phyloP scores from a whole-genome alignment of 2,113 vertebrate genomes.

The Mirounga angustirostris region DNA sequence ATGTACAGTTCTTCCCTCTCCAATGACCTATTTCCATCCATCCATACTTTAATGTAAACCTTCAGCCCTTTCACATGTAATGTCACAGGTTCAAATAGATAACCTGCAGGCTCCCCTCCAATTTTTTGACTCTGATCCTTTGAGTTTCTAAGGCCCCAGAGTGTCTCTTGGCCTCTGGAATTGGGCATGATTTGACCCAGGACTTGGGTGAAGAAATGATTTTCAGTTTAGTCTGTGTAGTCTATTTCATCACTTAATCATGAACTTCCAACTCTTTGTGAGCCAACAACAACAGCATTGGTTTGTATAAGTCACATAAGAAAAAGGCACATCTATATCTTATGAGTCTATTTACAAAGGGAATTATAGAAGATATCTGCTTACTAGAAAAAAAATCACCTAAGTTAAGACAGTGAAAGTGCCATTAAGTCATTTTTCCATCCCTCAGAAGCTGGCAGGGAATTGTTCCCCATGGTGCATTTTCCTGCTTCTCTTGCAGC shows the following conservation, averaged over 20 bases:
- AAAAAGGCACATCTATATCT: conserved; percentile 68
- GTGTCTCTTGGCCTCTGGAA: not conserved
- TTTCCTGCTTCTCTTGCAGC: conserved; percentile 78
- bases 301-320: conserved; percentile 59
- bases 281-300: conserved; percentile 24
- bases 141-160: not conserved
- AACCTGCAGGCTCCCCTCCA: not conserved
- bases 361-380: conserved; percentile 77
- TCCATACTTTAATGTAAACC: not conserved
- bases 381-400: conserved; percentile 71
- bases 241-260: conserved; percentile 19
- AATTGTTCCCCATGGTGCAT: conserved; percentile 79
- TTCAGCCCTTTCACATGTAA: not conserved
- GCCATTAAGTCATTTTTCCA: conserved; percentile 81
- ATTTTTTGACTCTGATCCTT: not conserved
- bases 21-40: not conserved
- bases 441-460: conserved; percentile 70
- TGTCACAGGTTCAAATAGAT: not conserved
- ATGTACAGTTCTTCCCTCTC: not conserved
- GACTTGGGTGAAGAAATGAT: not conserved
- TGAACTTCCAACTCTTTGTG: conserved; percentile 38
- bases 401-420: conserved; percentile 77
- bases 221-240: not conserved
- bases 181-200: not conserved
- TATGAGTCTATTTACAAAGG: conserved; percentile 76